Evolutionary conservation across 1,140 invertebrate genomes (phyloP).

Genomic region (Drosophila pandora): DNA sequence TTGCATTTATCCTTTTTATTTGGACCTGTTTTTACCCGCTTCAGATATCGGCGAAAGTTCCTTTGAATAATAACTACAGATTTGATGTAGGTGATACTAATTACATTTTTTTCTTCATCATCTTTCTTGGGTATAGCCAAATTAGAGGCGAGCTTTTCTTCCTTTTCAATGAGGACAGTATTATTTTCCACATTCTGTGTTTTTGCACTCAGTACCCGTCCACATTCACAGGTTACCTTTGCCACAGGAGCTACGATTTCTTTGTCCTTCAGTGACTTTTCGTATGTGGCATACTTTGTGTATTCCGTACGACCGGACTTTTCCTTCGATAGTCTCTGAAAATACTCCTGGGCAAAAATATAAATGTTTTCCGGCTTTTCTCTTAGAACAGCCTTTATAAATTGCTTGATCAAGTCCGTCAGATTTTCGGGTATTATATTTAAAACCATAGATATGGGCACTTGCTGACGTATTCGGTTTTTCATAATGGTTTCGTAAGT

Average conservation of each 20-base stretch:
- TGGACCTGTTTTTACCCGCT: slow-evolving; percentile 15
- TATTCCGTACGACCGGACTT: slow-evolving; percentile 57
- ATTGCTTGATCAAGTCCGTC: slow-evolving; percentile 85
- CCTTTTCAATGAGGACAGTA: background rate
- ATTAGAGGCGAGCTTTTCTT: background rate
- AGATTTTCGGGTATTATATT: slow-evolving; percentile 85
- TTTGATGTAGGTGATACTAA: slow-evolving; percentile 27
- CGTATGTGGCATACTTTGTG: slow-evolving; percentile 56
- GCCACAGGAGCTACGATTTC: slow-evolving; percentile 1
- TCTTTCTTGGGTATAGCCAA: background rate
- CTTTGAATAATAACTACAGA: slow-evolving; percentile 61
- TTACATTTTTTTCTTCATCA: background rate
- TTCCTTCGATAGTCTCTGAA: slow-evolving; percentile 83
- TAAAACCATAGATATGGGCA: slow-evolving; percentile 73
- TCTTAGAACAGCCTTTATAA: slow-evolving; percentile 85
- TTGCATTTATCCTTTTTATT: slow-evolving; percentile 27
- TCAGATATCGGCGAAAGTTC: slow-evolving; percentile 56
- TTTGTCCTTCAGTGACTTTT: slow-evolving; percentile 56
- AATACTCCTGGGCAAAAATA: slow-evolving; percentile 84
- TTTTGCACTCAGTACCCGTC: slow-evolving; percentile 36
- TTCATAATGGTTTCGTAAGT: slow-evolving; percentile 66
- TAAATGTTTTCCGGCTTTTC: slow-evolving; percentile 84
- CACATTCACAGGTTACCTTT: slow-evolving; percentile 59
- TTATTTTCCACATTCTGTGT: background rate
- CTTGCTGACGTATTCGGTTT: slow-evolving; percentile 57